These are phyloP conservation scores for Capromys pilorides DNA, from an alignment of 2,797 vertebrate genomes.

Conservation along the genomic window DNA sequence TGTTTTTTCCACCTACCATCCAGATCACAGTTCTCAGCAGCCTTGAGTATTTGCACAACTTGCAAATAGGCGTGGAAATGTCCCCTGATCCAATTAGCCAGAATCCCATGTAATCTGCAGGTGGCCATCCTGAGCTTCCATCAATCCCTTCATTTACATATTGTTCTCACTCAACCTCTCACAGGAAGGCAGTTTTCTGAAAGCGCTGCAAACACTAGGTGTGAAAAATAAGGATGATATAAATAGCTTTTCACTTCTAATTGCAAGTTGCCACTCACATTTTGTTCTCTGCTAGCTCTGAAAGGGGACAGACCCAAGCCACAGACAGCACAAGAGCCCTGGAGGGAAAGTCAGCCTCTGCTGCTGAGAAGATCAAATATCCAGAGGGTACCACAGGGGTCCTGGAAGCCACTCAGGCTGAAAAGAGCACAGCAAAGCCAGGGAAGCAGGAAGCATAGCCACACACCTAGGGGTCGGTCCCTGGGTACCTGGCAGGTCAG, in stretches of 20 bases:
- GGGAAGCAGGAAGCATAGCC: too few species aligned
- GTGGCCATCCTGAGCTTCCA: background rate
- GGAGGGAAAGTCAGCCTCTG: background rate
- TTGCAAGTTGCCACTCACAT: slow-evolving; percentile 86
- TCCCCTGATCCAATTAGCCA: background rate
- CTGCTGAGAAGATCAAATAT: background rate
- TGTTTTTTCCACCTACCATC: background rate
- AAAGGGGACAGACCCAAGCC: slow-evolving; percentile 21
- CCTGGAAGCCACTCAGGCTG: background rate
- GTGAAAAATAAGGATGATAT: slow-evolving; percentile 68
- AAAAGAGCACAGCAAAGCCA: background rate
- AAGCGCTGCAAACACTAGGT: slow-evolving; percentile 66
- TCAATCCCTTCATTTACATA: slow-evolving; percentile 66
- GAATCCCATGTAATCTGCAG: background rate
- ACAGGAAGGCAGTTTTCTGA: slow-evolving; percentile 72
- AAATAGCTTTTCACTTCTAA: slow-evolving; percentile 88
- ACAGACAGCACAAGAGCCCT: background rate
- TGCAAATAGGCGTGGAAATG: slow-evolving; percentile 1
- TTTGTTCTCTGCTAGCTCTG: slow-evolving; percentile 83
- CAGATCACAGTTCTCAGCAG: background rate
- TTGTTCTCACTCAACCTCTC: slow-evolving; percentile 70
- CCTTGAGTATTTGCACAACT: background rate
- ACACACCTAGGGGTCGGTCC: background rate
- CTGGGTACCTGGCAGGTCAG: slow-evolving; percentile 88
- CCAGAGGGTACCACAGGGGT: background rate